These are phyloP conservation scores for Oncopeltus fasciatus DNA, from an alignment of 1,140 invertebrate species.

Conservation along the genomic window DNA sequence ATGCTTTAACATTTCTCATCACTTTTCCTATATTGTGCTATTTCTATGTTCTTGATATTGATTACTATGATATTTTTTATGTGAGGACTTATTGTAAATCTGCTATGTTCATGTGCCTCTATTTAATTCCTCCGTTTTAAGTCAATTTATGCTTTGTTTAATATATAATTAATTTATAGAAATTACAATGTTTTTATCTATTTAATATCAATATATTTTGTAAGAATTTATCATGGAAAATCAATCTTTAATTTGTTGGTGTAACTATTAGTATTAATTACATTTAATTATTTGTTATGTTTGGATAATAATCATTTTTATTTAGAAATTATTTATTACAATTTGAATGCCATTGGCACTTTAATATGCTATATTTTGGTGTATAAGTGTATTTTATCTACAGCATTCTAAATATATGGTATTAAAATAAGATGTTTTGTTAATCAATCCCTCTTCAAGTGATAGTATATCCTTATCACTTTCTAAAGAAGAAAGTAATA, in stretches of 20 bases:
- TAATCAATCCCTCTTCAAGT: no score
- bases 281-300: neutral
- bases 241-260: neutral
- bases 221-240: neutral
- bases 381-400: conserved; percentile 14
- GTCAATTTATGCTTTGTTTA: conserved; percentile 9
- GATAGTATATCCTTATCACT: no score
- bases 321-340: neutral
- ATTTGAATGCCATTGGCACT: neutral
- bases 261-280: conserved; percentile 4
- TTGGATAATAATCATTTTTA: neutral
- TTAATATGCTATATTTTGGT: conserved; percentile 12
- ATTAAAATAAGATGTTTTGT: no score
- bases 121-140: neutral
- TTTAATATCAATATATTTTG: conserved; percentile 1
- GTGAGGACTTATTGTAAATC: neutral
- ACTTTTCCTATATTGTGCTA: neutral
- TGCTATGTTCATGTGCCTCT: neutral
- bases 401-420: neutral
- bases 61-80: neutral
- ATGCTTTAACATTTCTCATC: neutral
- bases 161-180: neutral
- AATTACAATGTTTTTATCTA: neutral
- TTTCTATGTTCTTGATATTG: neutral
- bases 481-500: no score